A percentile compares a stretch with the other conserved stretches of the same genome.
phyloP scores from a whole-genome alignment of 2,888 invertebrate species.

The Lymantria dispar region DNA sequence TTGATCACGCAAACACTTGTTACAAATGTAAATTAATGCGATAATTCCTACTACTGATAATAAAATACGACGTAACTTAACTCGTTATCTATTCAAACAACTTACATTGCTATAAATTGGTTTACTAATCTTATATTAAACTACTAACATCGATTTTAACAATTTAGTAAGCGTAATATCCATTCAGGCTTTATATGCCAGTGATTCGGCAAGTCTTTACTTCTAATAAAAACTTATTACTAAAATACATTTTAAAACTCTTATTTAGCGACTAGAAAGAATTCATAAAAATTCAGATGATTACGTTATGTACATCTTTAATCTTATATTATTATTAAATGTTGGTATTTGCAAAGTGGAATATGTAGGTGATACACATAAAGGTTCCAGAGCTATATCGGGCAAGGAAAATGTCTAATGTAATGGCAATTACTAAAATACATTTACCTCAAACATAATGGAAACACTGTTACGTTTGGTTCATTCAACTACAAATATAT shows the following conservation, averaged over 20 bases:
- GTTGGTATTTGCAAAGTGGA: too few relatives aligned
- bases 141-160: slow-evolving; percentile 16
- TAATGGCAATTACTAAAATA: too few relatives aligned
- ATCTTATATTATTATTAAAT: too few relatives aligned
- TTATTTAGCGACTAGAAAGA: slow-evolving; percentile 51
- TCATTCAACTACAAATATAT: slow-evolving; percentile 13
- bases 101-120: not conserved
- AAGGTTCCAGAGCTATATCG: too few relatives aligned
- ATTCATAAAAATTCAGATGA: slow-evolving; percentile 47
- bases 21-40: too few relatives aligned
- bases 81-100: not conserved
- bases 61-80: not conserved
- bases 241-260: slow-evolving; percentile 20
- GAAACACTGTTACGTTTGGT: not conserved
- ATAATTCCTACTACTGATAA: too few relatives aligned
- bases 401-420: too few relatives aligned
- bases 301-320: slow-evolving; percentile 39
- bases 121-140: not conserved
- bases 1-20: too few relatives aligned
- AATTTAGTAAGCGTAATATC: slow-evolving; percentile 72
- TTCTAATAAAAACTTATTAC: slow-evolving; percentile 20
- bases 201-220: slow-evolving; percentile 37
- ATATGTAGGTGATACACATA: too few relatives aligned
- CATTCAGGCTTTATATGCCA: slow-evolving; percentile 57
- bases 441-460: not conserved